Evolutionary conservation across 2,113 vertebrate genomes (phyloP), one percentile per base, ranked within the genome.

Genomic region (Lota lota): DNA sequence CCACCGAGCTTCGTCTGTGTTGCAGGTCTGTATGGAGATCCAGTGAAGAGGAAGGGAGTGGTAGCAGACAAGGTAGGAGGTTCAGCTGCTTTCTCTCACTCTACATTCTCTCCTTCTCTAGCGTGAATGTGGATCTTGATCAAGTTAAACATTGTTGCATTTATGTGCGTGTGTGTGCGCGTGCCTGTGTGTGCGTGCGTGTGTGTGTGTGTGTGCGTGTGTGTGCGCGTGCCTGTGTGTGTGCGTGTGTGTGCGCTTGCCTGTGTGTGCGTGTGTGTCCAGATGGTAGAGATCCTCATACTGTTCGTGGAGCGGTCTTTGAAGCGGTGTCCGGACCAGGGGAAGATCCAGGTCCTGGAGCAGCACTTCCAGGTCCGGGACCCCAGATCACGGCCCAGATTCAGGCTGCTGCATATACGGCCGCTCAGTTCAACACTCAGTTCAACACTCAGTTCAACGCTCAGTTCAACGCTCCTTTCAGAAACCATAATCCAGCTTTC

Each of bases 221-320:
- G 58, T 59, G 1, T 59, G 58, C 21, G 58, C 21, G 20, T 21
- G 19, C n/a, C 2, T 59, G 57, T 59, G 10, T 59, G 57, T 59
- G 57, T 61, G 60, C 28, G 21, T 61, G 60, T 61, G 22, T 63
- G 61, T 63, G 61, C 28, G 17, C 8, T 24, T 63, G 61, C 17
- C 2, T 62, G 22, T 28, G 22, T 28, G 22, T 28, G 22, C 28
- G 60, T 62, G 22, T 28, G 60, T 63, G 61, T 78, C 21, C 79
- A 99, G 97, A 97, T 99, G 94, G 91, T 96, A 40, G 97, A 98
- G 87, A 93, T 98, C 66, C 89, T 99, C 19, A 92, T 97, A 72
- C 97, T 96, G 84, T 97, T 95, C 57, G 89, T 93, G 0, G 95
- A 97, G 57, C 88, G 93, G 33, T 85, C 94, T 67, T 63, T 99